Evolutionary conservation across 1,140 invertebrate genomes (phyloP).

Genomic region (Aphaenogaster rudis): DNA sequence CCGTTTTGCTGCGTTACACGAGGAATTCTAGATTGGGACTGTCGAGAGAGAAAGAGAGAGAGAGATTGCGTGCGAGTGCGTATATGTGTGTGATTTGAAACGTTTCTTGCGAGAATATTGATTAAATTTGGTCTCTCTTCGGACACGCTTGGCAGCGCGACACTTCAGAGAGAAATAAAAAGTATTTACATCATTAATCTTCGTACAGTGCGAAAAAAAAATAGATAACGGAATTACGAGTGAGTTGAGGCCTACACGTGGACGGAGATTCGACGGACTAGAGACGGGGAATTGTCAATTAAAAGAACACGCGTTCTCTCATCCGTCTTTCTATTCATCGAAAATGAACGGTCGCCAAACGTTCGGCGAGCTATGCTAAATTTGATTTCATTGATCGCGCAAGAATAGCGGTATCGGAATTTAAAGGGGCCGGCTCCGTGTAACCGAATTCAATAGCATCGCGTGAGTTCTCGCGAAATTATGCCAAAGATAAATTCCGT

Average conservation of each 20-base stretch:
- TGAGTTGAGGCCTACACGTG: not conserved
- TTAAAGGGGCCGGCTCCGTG: not conserved
- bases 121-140: not conserved
- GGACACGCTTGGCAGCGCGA: not conserved
- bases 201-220: not conserved
- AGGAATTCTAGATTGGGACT: not conserved
- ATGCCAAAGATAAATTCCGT: not conserved
- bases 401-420: constrained; percentile 18
- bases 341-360: not conserved
- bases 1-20: not conserved
- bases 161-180: constrained; percentile 1
- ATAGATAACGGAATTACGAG: not conserved
- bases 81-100: not conserved
- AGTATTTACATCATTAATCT: not conserved
- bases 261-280: not conserved
- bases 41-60: not conserved
- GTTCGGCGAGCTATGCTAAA: constrained; percentile 11
- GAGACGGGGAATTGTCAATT: not conserved
- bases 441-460: not conserved
- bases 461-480: not conserved
- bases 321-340: constrained; percentile 14
- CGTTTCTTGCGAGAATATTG: not conserved
- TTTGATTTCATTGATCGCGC: constrained; percentile 49
- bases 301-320: not conserved
- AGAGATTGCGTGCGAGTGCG: not conserved